Evolutionary conservation across 2,113 vertebrate genomes (phyloP), one percentile per base, ranked within the genome.

Genomic region (Felis chaus): DNA sequence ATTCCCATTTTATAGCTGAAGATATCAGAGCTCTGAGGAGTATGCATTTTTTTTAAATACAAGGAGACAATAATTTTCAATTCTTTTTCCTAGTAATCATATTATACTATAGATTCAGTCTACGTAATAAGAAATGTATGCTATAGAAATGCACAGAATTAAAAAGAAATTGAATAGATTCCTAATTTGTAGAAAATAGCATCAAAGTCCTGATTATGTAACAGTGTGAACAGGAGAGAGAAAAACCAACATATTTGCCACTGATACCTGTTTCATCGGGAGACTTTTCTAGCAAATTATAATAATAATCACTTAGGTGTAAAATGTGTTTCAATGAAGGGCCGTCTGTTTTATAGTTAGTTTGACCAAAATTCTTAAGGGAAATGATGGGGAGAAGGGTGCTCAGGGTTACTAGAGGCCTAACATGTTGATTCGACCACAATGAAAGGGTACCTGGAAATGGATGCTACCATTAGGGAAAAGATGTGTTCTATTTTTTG

Each of bases 11-110:
- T 50, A 83, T 41, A 85, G 33, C 0, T 86, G 73, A 94, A 80
- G 16, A 55, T 83, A 76, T n/a, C 63, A 80, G 73, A 94, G 68
- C 53, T 81, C 36, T 31, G 76, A 82, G 33, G n/a, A 8, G 25
- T 84, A 45, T 45, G 45, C 45, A 45, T 45, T 45, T 45, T 45
- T 81, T 78, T 45, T 45, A 97, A 97, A 96, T 79, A 4, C 13
- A 97, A 76, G 4, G 82, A 66, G 25, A 78, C 45, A 96, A 95
- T 27, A 97, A 65, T 93, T 27, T 39, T 91, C 91, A 57, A 33
- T 0, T 95, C 27, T 85, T 91, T 95, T 96, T 92, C 21, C 68
- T 81, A 94, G 39, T 68, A 87, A 61, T n/a, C 19, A 90, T 84
- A n/a, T 41, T 68, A 73, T 50, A 94, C 74, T 94, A 82, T 78